Evolutionary conservation across 2,113 vertebrate species (phyloP), one percentile per base, ranked within the genome.

Genomic region (Todiramphus saurophagus): DNA sequence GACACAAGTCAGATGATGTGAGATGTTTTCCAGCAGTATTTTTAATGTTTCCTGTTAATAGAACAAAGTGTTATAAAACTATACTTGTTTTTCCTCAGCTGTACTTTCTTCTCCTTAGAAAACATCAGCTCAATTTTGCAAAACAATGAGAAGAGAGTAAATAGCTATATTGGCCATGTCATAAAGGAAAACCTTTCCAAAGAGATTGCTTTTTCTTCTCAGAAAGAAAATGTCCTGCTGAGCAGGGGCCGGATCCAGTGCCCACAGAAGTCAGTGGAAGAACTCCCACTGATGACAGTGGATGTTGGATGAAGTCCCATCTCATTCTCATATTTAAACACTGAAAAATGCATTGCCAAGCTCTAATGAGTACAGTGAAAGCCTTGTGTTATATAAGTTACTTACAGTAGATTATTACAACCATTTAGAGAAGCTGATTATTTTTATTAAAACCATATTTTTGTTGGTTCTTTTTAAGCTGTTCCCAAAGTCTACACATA

Each of bases 111-210:
- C 89, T 46, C 19, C 83, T 89, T 67, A 73, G 28, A 44, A 89
- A 94, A 76, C 55, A 59, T 30, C 50, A 55, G n/a, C 37, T 82
- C 43, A 41, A 50, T 91, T 96, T 95, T 95, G 24, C 62, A 87
- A 84, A 93, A 94, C 56, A 94, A 80, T 1, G 0, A 83, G 58
- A 67, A 84, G 82, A 77, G 75, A 78, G 43, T 78, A 89, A 94
- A 95, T 68, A 90, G 79, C 79, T 50, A 51, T 68, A 28, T 43
- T 94, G 90, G 82, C 87, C 55, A 27, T 69, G 95, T 79, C 94
- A 73, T 96, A 93, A 97, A 97, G 33, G 82, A 95, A 97, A 97
- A 96, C 82, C 93, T 97, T 97, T 97, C 94, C 94, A 97, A 89
- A 96, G 93, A 91, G 62, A 84, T 93, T 53, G 77, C 83, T 94